These are phyloP conservation scores for Macrophya alboannulata DNA, from an alignment of 2,888 invertebrate genomes.

Conservation along the genomic window DNA sequence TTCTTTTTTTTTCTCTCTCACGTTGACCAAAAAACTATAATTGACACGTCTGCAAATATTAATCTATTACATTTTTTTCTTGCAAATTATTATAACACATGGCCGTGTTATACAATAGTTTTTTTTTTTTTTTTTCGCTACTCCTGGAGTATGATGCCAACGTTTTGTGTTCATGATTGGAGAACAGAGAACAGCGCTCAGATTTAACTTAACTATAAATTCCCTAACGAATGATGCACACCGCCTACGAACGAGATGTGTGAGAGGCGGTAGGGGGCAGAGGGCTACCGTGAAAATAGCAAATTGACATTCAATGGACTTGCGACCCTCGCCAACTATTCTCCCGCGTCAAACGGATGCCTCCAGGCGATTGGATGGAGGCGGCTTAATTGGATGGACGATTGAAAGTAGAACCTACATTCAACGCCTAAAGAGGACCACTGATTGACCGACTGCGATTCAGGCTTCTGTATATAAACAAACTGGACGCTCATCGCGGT, in stretches of 20 bases:
- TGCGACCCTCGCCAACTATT: slow-evolving; percentile 74
- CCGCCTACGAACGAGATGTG: slow-evolving; percentile 2
- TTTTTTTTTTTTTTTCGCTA: not conserved
- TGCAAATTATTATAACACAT: not conserved
- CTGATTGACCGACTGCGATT: slow-evolving; percentile 44
- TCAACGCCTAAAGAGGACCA: slow-evolving; percentile 43
- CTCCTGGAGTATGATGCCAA: not conserved
- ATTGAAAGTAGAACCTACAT: slow-evolving; percentile 49
- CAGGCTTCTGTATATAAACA: not conserved
- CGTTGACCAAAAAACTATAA: slow-evolving; percentile 21
- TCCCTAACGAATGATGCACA: slow-evolving; percentile 76
- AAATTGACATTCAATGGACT: slow-evolving; percentile 75
- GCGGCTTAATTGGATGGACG: slow-evolving; percentile 53
- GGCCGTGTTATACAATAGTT: not conserved
- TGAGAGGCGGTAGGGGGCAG: slow-evolving; percentile 61
- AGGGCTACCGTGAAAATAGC: slow-evolving; percentile 69
- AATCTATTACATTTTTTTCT: not conserved
- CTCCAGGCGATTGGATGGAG: slow-evolving; percentile 47
- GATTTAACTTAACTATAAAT: slow-evolving; percentile 59
- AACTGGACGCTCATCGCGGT: not conserved
- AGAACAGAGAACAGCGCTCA: not conserved
- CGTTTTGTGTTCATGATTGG: not conserved
- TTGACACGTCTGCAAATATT: slow-evolving; percentile 2
- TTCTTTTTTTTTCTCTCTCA: too few species aligned
- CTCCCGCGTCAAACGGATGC: slow-evolving; percentile 39